Evolutionary conservation across 2,113 vertebrate species (phyloP).

Genomic region (Syrrhaptes paradoxus): DNA sequence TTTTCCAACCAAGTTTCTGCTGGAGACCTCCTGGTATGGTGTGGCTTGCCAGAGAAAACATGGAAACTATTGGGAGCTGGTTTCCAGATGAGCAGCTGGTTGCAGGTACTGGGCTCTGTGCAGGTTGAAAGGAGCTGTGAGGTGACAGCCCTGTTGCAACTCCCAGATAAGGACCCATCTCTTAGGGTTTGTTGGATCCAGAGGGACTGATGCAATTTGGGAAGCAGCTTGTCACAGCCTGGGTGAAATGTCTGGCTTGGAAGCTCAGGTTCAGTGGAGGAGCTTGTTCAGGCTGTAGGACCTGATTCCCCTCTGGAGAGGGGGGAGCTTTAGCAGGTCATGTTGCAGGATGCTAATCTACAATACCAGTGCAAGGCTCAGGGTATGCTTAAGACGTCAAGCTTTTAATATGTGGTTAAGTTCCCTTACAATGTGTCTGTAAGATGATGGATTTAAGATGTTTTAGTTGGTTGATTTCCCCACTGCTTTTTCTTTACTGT

Average conservation of each 20-base stretch:
- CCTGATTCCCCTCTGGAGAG: background rate
- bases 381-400: background rate
- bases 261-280: background rate
- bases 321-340: background rate
- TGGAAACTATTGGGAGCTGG: background rate
- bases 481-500: background rate
- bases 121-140: background rate
- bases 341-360: background rate
- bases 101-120: background rate
- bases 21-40: background rate
- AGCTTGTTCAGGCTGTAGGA: background rate
- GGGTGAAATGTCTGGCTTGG: background rate
- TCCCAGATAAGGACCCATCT: background rate
- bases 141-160: background rate
- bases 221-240: background rate
- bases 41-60: background rate
- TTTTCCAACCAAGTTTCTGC: background rate
- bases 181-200: background rate
- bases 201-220: background rate
- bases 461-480: background rate
- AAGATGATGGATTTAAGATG: background rate
- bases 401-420: background rate
- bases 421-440: background rate
- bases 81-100: background rate
- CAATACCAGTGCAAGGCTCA: background rate